Evolutionary conservation across 2,113 vertebrate genomes (phyloP).

Genomic region (Podiceps cristatus): DNA sequence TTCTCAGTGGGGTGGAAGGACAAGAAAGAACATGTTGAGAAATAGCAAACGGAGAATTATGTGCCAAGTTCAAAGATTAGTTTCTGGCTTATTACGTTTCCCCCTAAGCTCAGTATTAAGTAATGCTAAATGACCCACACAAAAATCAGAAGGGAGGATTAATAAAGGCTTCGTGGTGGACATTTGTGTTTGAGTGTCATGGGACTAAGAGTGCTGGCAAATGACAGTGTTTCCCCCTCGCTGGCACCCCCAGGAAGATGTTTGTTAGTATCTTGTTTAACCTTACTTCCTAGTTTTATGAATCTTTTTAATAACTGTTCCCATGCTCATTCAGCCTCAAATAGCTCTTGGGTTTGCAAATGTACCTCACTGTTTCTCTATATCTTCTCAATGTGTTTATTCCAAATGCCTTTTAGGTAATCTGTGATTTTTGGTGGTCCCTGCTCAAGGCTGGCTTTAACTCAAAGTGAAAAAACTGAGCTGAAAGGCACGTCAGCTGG

Average conservation of each 20-base stretch:
- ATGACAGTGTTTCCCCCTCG: background rate
- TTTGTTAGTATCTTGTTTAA: background rate
- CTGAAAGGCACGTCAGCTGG: background rate
- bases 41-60: background rate
- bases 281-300: background rate
- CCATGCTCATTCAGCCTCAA: background rate
- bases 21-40: conserved; percentile 40
- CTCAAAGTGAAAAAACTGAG: background rate
- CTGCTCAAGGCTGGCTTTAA: background rate
- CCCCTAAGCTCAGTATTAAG: background rate
- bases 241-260: background rate
- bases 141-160: conserved; percentile 25
- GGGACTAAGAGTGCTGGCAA: background rate
- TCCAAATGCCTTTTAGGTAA: background rate
- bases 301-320: background rate
- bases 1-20: background rate
- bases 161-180: background rate
- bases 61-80: conserved; percentile 23
- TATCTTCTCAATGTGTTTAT: background rate
- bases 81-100: conserved; percentile 1
- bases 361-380: background rate
- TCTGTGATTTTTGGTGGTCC: background rate
- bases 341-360: background rate
- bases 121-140: background rate
- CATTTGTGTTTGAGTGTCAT: background rate